Conservation (phyloP, 1,140 invertebrate genomes). For the Philopotamus ludificatus region DNA sequence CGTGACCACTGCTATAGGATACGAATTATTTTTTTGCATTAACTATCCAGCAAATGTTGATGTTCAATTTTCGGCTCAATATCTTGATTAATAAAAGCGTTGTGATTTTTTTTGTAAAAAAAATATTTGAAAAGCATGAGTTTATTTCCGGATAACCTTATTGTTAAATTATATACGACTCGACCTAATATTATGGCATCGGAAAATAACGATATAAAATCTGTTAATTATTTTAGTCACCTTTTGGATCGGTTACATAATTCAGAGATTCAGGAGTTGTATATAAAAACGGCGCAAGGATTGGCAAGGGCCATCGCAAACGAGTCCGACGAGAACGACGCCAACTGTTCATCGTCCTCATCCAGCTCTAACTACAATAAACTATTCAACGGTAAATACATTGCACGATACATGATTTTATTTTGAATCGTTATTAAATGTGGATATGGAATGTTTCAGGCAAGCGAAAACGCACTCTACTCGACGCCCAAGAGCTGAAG, state of each 20-base stretch:
- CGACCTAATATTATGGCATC: too few species aligned
- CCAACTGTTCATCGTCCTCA: not conserved
- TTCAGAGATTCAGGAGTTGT: slow-evolving; percentile 53
- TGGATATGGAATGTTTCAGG: slow-evolving; percentile 5
- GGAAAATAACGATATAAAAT: not conserved
- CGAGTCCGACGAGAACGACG: not conserved
- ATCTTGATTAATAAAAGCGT: too few species aligned
- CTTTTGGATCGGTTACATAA: slow-evolving; percentile 71
- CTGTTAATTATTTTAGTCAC: slow-evolving; percentile 43
- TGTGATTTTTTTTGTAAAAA: too few species aligned
- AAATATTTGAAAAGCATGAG: too few species aligned
- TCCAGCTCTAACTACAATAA: not conserved
- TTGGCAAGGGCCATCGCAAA: not conserved
- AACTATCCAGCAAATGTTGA: too few species aligned
- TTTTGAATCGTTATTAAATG: not conserved
- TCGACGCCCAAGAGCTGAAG: not conserved
- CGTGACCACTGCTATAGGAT: too few species aligned
- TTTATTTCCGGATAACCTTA: too few species aligned
- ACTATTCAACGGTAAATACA: not conserved
- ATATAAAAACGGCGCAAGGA: not conserved
- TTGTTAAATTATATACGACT: too few species aligned
- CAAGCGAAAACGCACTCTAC: not conserved
- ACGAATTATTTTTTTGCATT: too few species aligned
- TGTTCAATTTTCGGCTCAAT: too few species aligned
- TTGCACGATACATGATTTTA: slow-evolving; percentile 3